Conservation (phyloP, 2,113 vertebrate genomes). For the Poicephalus meyeri region DNA sequence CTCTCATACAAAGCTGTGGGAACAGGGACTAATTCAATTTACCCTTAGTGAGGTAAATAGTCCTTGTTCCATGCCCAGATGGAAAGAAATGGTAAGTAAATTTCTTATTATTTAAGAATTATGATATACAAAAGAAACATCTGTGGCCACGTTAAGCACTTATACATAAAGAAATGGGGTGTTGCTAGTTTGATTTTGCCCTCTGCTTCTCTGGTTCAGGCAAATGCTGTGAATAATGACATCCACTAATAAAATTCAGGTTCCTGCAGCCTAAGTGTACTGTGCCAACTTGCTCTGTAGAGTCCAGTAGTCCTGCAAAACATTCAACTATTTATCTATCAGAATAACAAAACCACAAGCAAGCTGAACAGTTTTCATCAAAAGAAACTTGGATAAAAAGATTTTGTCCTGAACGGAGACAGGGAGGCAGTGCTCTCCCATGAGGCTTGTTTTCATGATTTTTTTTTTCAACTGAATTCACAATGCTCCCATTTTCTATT, state of each 20-base stretch:
- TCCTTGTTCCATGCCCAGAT: neutral
- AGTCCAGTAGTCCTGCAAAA: neutral
- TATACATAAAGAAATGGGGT: neutral
- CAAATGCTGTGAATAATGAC: neutral
- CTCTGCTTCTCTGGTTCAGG: neutral
- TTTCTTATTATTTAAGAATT: neutral
- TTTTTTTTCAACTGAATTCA: neutral
- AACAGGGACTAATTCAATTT: neutral
- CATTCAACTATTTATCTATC: neutral
- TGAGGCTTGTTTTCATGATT: neutral
- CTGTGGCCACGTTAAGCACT: neutral
- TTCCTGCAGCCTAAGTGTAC: neutral
- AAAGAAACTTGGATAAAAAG: slow-evolving; percentile 1
- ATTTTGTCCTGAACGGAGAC: neutral
- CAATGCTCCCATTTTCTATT: neutral
- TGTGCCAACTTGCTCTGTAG: neutral
- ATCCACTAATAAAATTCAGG: neutral
- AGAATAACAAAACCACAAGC: neutral
- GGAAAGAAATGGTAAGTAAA: neutral
- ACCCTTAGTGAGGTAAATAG: neutral
- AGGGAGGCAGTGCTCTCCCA: neutral
- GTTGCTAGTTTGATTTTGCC: neutral
- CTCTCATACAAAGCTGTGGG: neutral
- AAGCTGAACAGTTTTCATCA: neutral
- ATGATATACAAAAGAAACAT: neutral